Evolutionary conservation across 2,797 vertebrate genomes (phyloP).

Genomic region (Pelochelys cantorii): DNA sequence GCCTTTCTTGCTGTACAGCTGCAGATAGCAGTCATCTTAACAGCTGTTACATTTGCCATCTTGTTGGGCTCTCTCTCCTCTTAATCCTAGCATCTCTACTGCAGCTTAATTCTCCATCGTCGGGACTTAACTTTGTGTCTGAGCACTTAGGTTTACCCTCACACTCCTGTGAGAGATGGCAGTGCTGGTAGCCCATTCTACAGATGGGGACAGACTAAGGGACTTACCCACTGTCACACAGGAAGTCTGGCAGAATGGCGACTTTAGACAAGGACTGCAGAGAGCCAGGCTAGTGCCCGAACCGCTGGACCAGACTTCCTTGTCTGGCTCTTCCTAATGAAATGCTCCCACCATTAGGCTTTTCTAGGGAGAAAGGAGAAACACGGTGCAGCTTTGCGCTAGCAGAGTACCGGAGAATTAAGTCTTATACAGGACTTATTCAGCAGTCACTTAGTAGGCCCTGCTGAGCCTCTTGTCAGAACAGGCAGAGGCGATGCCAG

Average conservation of each 20-base stretch:
- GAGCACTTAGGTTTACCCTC: neutral
- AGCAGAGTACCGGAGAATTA: neutral
- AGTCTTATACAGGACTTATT: neutral
- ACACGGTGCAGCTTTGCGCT: neutral
- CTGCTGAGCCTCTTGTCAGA: neutral
- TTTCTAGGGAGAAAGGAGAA: neutral
- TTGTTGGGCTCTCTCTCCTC: neutral
- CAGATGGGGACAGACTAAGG: accelerated
- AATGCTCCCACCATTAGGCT: neutral
- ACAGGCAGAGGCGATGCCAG: neutral
- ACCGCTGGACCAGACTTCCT: neutral
- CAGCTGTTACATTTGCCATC: neutral
- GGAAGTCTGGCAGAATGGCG: neutral
- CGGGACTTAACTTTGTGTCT: too few relatives aligned
- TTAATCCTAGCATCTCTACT: accelerated
- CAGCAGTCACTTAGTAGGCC: neutral
- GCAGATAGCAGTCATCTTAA: conserved; percentile 26
- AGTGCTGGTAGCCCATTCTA: neutral
- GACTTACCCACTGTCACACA: accelerated
- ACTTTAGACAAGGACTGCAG: neutral
- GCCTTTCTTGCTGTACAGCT: neutral
- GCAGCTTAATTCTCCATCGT: neutral
- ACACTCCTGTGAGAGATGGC: neutral
- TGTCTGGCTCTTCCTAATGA: neutral
- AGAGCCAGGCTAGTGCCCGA: neutral